Conservation (phyloP, 2,888 invertebrate species). For the Ormyrus thymus region DNA sequence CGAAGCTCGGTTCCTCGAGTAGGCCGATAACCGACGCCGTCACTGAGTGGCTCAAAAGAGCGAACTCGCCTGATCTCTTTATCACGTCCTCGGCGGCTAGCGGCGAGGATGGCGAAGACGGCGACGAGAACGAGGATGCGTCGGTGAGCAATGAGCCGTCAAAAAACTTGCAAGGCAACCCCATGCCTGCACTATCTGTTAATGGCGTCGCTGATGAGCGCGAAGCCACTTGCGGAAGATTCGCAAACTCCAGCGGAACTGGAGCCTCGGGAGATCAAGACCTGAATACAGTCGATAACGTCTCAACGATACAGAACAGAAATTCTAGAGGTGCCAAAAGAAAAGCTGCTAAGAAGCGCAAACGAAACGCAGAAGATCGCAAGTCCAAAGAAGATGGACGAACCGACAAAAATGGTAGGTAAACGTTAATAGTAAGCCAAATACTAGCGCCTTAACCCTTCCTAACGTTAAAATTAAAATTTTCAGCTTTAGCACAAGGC, state of each 20-base stretch:
- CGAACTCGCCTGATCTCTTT: slow-evolving; percentile 72
- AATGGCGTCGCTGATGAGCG: slow-evolving; percentile 69
- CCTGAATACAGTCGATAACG: neutral
- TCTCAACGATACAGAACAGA: slow-evolving; percentile 56
- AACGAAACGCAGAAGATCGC: neutral
- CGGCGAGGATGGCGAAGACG: slow-evolving; percentile 60
- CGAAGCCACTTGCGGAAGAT: slow-evolving; percentile 67
- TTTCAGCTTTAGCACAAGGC: slow-evolving; percentile 39
- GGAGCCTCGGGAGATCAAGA: slow-evolving; percentile 49
- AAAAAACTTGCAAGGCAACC: slow-evolving; percentile 78
- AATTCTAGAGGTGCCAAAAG: slow-evolving; percentile 56
- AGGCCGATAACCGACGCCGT: slow-evolving; percentile 79
- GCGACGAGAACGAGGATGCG: slow-evolving; percentile 59
- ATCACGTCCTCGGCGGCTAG: slow-evolving; percentile 59
- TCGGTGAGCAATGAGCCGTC: slow-evolving; percentile 65
- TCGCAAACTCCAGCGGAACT: slow-evolving; percentile 65
- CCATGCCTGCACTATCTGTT: slow-evolving; percentile 77
- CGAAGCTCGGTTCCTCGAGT: slow-evolving; percentile 26
- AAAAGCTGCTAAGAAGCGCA: slow-evolving; percentile 21
- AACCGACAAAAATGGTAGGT: slow-evolving; percentile 20
- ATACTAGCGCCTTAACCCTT: too few species aligned
- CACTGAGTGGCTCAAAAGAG: slow-evolving; percentile 77
- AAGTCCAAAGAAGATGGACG: neutral
- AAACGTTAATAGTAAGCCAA: too few species aligned
- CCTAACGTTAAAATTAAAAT: neutral